Conservation (phyloP, 2,888 invertebrate genomes). For the Leptura quadrifasciata region DNA sequence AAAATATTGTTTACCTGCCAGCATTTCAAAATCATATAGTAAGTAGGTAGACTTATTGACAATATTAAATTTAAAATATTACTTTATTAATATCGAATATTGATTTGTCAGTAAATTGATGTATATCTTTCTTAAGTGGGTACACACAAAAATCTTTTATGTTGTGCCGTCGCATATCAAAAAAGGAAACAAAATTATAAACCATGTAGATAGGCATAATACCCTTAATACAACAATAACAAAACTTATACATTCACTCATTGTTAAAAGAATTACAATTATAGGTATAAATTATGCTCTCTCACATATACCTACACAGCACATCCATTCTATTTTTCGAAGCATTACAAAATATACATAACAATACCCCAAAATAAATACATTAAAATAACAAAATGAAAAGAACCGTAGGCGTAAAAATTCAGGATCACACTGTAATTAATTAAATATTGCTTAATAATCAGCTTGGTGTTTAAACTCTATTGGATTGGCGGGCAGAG, state of each 20-base stretch:
- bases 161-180: background rate
- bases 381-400: constrained; percentile 50
- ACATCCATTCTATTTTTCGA: constrained; percentile 12
- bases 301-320: background rate
- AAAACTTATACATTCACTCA: constrained; percentile 4
- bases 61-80: too few species aligned
- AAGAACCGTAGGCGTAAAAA: constrained; percentile 48
- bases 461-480: constrained; percentile 45
- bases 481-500: constrained; percentile 58
- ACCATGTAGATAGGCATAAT: too few species aligned
- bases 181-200: background rate
- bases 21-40: too few species aligned
- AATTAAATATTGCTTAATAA: constrained; percentile 62
- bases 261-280: constrained; percentile 24
- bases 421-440: constrained; percentile 50
- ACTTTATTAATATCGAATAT: too few species aligned
- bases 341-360: constrained; percentile 22
- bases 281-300: constrained; percentile 18
- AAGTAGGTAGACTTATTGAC: too few species aligned
- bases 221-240: background rate
- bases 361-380: constrained; percentile 49
- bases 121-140: too few species aligned
- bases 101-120: too few species aligned
- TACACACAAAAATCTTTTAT: too few species aligned
- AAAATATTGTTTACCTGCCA: too few species aligned